Evolutionary conservation across 2,113 vertebrate genomes (phyloP).

Genomic region (Artemisiospiza belli): DNA sequence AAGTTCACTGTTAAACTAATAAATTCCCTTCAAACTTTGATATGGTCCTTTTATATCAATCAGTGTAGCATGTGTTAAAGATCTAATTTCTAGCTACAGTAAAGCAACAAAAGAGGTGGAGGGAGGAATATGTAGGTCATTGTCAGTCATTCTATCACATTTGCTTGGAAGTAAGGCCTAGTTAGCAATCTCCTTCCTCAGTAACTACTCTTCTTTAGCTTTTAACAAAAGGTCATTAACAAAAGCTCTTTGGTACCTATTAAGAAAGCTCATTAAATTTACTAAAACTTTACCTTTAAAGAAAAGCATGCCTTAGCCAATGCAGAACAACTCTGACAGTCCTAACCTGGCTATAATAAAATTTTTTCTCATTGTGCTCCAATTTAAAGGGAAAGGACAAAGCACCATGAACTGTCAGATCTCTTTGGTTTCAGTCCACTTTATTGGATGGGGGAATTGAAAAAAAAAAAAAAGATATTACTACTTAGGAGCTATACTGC

Average conservation of each 20-base stretch:
- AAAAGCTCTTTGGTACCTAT: background rate
- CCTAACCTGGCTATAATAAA: background rate
- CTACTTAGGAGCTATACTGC: background rate
- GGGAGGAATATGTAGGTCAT: background rate
- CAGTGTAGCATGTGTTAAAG: background rate
- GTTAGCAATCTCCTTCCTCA: background rate
- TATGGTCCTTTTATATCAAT: conserved; percentile 35
- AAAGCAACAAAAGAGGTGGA: background rate
- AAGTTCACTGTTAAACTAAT: conserved; percentile 18
- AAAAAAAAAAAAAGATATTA: rapidly evolving
- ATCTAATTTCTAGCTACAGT: conserved; percentile 1
- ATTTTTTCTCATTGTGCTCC: background rate
- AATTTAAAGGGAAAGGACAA: background rate
- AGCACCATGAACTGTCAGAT: background rate
- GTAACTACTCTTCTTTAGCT: background rate
- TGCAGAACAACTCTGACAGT: background rate
- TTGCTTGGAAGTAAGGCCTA: background rate
- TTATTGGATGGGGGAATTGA: background rate
- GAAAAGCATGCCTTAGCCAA: background rate
- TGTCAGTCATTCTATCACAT: background rate
- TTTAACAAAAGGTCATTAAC: background rate
- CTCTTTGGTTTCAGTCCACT: background rate
- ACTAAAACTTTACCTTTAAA: background rate
- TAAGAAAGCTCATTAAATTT: background rate
- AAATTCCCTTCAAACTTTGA: conserved; percentile 17